Evolutionary conservation across 1,140 invertebrate species (phyloP), one percentile per base, ranked within the genome.

Genomic region (Platorchestia sp.): DNA sequence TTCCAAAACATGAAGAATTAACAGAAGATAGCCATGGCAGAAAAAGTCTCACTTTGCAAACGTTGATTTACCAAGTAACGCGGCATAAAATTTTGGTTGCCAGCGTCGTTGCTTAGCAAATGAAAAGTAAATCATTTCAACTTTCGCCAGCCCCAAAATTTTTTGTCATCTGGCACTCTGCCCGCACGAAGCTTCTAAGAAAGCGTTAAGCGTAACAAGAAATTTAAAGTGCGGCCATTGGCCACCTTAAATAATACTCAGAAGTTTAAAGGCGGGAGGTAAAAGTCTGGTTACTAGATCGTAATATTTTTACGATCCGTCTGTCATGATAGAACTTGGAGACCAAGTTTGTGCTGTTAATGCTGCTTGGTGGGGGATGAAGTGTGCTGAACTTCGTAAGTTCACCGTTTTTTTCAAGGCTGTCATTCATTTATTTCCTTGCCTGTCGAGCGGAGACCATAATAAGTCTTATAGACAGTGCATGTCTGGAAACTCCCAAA

Each of bases 241-340:
- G 14, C 59, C 10, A 36, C 59, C 14, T 75, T 36, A 75, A 75
- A 75, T 75, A 75, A 75, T 36, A 75, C 59, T 75, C 59, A 75
- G 10, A 75, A 75, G 59, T 75, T 75, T 75, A 75, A 27, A 75
- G 59, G 27, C 59, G 27, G 59, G 59, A 75, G 10, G 59, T 75
- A 75, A 75, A 75, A 36, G 59, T 36, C 59, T 22, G 59, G 14
- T 36, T 36, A 75, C 59, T 36, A 75, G 59, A 75, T 36, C 27
- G 59, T 75, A 75, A 75, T 75, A 75, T 75, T 75, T 75, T 75
- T 75, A 75, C 59, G 59, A 75, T 51, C 59, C 59, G 59, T 75
- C 59, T 75, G 59, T 27, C 59, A 3, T 3, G 59, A 27, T 10
- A 36, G 59, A 75, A 75, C 59, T 75, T 75, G 59, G 7, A 36